These are phyloP conservation scores for Pseudomyrmex concolor DNA, from an alignment of 1,140 invertebrate species.

Conservation along the genomic window DNA sequence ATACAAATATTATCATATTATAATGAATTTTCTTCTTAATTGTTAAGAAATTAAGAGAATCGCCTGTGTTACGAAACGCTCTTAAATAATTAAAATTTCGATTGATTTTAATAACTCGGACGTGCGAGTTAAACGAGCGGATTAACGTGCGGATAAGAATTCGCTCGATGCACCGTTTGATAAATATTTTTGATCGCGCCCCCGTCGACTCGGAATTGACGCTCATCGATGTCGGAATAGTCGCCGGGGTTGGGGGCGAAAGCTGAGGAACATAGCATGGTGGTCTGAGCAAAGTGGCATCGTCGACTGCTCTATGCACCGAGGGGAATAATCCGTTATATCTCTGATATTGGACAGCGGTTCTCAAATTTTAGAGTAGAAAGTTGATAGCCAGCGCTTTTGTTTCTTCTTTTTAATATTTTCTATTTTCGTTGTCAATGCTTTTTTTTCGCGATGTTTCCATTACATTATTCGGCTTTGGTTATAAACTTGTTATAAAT, in stretches of 20 bases:
- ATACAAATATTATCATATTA: too few relatives aligned
- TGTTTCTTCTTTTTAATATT: too few relatives aligned
- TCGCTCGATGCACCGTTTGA: conserved; percentile 50
- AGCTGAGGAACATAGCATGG: conserved; percentile 48
- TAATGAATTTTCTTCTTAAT: neutral
- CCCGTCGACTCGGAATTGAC: conserved; percentile 53
- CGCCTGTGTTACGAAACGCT: too few relatives aligned
- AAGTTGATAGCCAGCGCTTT: too few relatives aligned
- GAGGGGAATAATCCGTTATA: conserved; percentile 60
- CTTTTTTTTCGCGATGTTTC: too few relatives aligned
- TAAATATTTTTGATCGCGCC: conserved; percentile 63
- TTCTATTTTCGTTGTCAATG: too few relatives aligned
- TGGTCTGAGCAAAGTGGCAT: conserved; percentile 57
- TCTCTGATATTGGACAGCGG: conserved; percentile 32
- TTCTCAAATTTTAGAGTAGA: conserved; percentile 23
- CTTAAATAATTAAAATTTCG: too few relatives aligned
- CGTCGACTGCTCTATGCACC: conserved; percentile 55
- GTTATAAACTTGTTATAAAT: too few relatives aligned
- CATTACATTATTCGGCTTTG: too few relatives aligned
- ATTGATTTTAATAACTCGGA: conserved; percentile 42
- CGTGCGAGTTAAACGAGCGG: conserved; percentile 17
- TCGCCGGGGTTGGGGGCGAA: conserved; percentile 43
- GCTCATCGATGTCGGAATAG: conserved; percentile 48
- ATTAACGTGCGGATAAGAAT: conserved; percentile 36
- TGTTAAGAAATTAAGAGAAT: neutral